Evolutionary conservation across 2,797 vertebrate species (phyloP).

Genomic region (Etheostoma perlongum): DNA sequence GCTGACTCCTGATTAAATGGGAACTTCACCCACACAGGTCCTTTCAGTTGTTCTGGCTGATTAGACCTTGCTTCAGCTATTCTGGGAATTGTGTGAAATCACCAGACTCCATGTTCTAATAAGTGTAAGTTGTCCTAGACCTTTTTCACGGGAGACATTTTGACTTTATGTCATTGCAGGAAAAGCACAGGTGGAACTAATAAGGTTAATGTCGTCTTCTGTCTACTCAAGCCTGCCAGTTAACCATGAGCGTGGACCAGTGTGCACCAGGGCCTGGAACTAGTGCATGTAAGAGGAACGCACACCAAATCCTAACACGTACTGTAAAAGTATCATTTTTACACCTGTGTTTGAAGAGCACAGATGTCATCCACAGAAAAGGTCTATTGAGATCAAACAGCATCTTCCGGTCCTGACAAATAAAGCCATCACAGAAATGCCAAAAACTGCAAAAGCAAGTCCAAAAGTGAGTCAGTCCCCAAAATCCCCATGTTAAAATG

Average conservation of each 20-base stretch:
- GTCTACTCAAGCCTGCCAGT: background rate
- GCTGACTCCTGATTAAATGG: background rate
- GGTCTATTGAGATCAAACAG: background rate
- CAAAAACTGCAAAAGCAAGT: no score
- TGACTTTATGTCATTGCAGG: constrained; percentile 6
- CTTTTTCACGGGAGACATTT: constrained; percentile 3
- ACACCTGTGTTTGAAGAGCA: background rate
- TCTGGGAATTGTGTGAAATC: constrained; percentile 8
- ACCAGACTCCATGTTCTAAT: constrained; percentile 8
- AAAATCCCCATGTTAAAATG: no score
- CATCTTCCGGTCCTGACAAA: no score
- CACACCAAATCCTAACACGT: background rate
- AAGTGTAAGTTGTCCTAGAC: background rate
- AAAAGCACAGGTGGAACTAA: constrained; percentile 8
- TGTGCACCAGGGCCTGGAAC: background rate
- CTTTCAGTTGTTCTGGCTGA: constrained; percentile 16
- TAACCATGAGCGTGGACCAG: background rate
- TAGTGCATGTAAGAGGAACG: background rate
- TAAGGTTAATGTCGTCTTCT: background rate
- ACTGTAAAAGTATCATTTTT: background rate
- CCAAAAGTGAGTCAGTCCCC: no score
- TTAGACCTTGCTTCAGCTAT: constrained; percentile 10
- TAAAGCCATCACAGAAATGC: no score
- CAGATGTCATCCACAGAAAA: background rate
- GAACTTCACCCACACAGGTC: background rate